Conservation (phyloP, 2,888 invertebrate genomes). For the Drosophila paramelanica region DNA sequence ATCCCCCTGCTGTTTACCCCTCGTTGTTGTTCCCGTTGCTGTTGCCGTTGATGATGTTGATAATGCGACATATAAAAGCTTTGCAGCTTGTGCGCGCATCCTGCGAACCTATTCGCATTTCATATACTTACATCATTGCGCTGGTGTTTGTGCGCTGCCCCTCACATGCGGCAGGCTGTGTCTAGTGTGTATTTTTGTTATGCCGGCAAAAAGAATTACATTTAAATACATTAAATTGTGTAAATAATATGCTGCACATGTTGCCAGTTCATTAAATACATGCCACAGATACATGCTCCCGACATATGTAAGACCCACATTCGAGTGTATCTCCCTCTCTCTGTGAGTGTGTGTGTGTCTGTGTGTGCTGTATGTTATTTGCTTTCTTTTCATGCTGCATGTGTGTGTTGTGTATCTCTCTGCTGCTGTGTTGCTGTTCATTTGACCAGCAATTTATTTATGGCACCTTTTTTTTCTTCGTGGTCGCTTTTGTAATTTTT, state of each 20-base stretch:
- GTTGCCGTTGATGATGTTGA: constrained; percentile 52
- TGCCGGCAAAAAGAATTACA: constrained; percentile 68
- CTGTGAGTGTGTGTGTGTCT: neutral
- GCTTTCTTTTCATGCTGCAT: constrained; percentile 8
- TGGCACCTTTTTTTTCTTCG: constrained; percentile 39
- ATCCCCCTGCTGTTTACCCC: constrained; percentile 40
- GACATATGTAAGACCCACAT: constrained; percentile 57
- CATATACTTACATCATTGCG: constrained; percentile 84
- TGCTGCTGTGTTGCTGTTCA: constrained; percentile 50
- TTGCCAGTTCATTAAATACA: constrained; percentile 81
- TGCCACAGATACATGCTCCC: constrained; percentile 73
- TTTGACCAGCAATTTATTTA: constrained; percentile 79
- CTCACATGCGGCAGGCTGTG: constrained; percentile 29
- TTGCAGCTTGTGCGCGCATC: constrained; percentile 71
- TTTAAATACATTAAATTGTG: constrained; percentile 81
- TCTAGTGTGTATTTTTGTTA: constrained; percentile 9
- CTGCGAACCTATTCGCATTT: constrained; percentile 83
- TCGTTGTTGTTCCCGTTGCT: constrained; percentile 1
- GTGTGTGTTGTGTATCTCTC: constrained; percentile 24
- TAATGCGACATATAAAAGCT: constrained; percentile 70
- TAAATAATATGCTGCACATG: constrained; percentile 81
- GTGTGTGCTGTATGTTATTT: constrained; percentile 9
- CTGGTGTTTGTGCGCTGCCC: constrained; percentile 68
- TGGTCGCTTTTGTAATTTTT: constrained; percentile 1
- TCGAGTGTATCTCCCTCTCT: neutral